Base-by-base conservation (phyloP, 2,888 invertebrate genomes). In the Chironomus riparius region DNA sequence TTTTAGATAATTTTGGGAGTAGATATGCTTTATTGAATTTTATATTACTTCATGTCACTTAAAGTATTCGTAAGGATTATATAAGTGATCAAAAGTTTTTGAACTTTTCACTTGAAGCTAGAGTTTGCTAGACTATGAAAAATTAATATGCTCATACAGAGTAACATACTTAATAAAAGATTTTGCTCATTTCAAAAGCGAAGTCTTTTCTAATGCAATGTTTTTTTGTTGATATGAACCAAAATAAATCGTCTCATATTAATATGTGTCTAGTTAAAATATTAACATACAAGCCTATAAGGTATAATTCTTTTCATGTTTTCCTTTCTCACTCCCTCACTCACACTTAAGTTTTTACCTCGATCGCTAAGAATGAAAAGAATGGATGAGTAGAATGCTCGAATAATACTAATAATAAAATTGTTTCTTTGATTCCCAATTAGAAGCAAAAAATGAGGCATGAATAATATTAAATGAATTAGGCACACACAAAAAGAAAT, bases 381-480 rank as follows among this genome's bases (percentile, higher is more conserved):
- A 56, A 56, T 18, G 56, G 18, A 18, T 56, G 56, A 56, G 56
- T 56, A 18, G 18, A 56, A 18, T 18, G 56, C 65, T 24, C 24
- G 65, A 65, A 65, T 65, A 65, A 65, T 65, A 65, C 65, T 65
- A 65, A 65, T 65, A 65, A 65, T 65, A 65, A 65, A 65, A 65
- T 65, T 65, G 65, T 65, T 65, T 65, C 65, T 65, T 65, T 65
- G 68, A 68, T 68, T 68, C 68, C 68, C 68, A 68, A 68, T 74
- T 74, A 74, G 74, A 74, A 74, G 74, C 74, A 62, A 74, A 74
- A 74, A 74, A 74, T 74, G 65, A 74, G 74, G 62, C 74, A 74
- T 74, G 65, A 74, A 68, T 68, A 74, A 74, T 74, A 74, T 74
- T 65, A 68, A 74, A 74, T 74, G 74, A 74, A 74, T 74, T 74